Evolutionary conservation across 1,140 invertebrate species (phyloP).

Genomic region (Lordiphosa clarofinis): DNA sequence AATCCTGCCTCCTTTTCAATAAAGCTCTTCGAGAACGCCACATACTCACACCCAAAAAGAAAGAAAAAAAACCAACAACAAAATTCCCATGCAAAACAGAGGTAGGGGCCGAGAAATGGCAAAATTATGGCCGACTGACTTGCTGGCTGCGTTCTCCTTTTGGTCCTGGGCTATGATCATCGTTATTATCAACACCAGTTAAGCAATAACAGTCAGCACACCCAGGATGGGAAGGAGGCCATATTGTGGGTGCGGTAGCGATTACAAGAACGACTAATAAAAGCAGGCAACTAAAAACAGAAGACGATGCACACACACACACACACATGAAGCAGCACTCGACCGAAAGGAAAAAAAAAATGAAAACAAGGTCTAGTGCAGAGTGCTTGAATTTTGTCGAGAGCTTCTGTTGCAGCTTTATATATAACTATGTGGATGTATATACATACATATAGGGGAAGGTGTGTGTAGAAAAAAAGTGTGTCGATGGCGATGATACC

Average conservation of each 20-base stretch:
- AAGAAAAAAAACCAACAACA: conserved; percentile 14
- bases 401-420: conserved; percentile 8
- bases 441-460: background rate
- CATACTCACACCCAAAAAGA: conserved; percentile 8
- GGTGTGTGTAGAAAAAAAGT: background rate
- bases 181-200: conserved; percentile 72
- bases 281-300: conserved; percentile 62
- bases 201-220: conserved; percentile 47
- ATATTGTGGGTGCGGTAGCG: conserved; percentile 41
- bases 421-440: background rate
- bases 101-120: conserved; percentile 22
- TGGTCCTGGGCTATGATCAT: conserved; percentile 46
- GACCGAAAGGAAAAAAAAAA: conserved; percentile 3
- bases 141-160: conserved; percentile 35
- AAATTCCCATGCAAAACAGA: conserved; percentile 25
- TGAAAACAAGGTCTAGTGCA: conserved; percentile 61
- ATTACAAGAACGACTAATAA: conserved; percentile 70
- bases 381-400: conserved; percentile 22
- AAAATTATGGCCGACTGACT: conserved; percentile 56
- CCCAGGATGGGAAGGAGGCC: background rate
- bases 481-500: background rate
- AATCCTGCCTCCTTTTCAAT: conserved; percentile 47
- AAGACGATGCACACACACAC: conserved; percentile 15
- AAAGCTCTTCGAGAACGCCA: conserved; percentile 55
- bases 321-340: conserved; percentile 6